Conservation (phyloP, 2,888 invertebrate species). For the Limnephilus auricula region DNA sequence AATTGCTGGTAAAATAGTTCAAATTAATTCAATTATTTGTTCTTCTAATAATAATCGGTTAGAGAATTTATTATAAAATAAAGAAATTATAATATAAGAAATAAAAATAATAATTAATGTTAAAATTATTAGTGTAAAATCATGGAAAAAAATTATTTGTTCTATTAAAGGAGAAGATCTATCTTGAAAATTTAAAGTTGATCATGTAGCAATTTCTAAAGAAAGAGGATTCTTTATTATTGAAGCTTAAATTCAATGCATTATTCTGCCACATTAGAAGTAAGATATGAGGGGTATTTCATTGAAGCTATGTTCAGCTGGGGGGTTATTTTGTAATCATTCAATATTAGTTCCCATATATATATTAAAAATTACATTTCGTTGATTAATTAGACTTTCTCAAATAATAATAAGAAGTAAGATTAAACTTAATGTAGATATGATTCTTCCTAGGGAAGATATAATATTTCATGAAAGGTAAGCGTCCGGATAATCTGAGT, state of each 20-base stretch:
- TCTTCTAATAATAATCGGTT: slow-evolving; percentile 79
- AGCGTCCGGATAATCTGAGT: too few relatives aligned
- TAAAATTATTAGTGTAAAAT: too few relatives aligned
- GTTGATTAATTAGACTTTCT: too few relatives aligned
- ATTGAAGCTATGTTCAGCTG: slow-evolving; percentile 79
- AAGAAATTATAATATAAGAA: slow-evolving; percentile 59
- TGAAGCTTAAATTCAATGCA: slow-evolving; percentile 83
- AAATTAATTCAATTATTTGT: slow-evolving; percentile 82
- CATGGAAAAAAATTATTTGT: too few relatives aligned
- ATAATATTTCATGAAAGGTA: too few relatives aligned
- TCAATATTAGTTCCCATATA: slow-evolving; percentile 75
- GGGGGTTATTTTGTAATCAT: slow-evolving; percentile 79
- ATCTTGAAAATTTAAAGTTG: slow-evolving; percentile 70
- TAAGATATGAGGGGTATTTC: slow-evolving; percentile 79
- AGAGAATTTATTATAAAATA: slow-evolving; percentile 78
- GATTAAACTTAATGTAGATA: too few relatives aligned
- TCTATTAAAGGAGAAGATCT: too few relatives aligned
- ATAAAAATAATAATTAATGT: too few relatives aligned
- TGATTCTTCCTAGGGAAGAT: too few relatives aligned
- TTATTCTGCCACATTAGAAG: slow-evolving; percentile 81
- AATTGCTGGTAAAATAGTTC: slow-evolving; percentile 80
- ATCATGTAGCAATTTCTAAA: slow-evolving; percentile 81
- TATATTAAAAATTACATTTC: too few relatives aligned
- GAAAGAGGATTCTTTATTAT: slow-evolving; percentile 81
- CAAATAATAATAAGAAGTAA: too few relatives aligned